Conservation (phyloP, 2,888 invertebrate species). For the Amitus sp. region DNA sequence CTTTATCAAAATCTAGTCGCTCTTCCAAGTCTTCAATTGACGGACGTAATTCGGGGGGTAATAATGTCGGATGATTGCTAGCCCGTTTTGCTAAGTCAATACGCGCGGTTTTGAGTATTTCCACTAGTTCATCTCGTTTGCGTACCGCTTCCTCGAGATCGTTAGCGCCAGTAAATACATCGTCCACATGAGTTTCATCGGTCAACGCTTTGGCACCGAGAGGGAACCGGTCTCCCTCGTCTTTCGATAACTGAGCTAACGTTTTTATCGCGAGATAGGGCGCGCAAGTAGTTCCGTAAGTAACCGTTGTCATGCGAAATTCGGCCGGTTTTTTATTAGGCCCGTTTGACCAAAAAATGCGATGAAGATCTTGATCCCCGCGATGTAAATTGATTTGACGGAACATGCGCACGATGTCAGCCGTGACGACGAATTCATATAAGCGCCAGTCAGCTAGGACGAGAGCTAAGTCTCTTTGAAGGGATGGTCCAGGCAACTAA, state of each 20-base stretch:
- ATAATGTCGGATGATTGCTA: not conserved
- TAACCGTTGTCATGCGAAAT: not conserved
- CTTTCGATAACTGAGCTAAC: not conserved
- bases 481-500: not conserved
- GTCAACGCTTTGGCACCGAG: not conserved
- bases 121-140: conserved; percentile 1
- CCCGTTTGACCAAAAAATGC: not conserved
- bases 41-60: not conserved
- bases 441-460: not conserved
- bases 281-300: not conserved
- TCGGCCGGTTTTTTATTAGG: not conserved
- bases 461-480: not conserved
- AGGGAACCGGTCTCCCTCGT: not conserved
- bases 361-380: not conserved
- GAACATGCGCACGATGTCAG: not conserved
- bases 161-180: not conserved
- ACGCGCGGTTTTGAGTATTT: not conserved
- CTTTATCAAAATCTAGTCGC: not conserved
- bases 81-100: not conserved
- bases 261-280: not conserved
- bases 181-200: not conserved
- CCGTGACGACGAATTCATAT: not conserved
- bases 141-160: not conserved
- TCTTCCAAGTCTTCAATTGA: not conserved
- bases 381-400: not conserved